Conservation (phyloP, 2,797 vertebrate genomes). For the Eupleurogrammus muticus region DNA sequence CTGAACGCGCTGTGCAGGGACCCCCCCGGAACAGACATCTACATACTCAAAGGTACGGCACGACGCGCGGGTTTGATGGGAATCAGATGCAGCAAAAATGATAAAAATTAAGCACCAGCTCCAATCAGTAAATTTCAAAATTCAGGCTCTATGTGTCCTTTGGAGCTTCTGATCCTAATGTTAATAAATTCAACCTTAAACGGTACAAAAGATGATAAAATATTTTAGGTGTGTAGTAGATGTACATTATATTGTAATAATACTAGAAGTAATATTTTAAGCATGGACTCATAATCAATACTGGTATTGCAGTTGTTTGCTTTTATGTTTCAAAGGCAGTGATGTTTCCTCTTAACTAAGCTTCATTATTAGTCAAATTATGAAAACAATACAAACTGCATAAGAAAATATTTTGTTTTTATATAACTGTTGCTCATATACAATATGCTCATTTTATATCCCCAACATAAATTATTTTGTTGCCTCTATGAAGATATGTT, state of each 20-base stretch:
- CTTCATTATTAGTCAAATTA: neutral
- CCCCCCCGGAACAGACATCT: slow-evolving; percentile 71
- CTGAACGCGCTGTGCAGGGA: slow-evolving; percentile 80
- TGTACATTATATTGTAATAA: neutral
- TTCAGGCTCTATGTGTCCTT: neutral
- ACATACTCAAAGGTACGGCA: slow-evolving; percentile 84
- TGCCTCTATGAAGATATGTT: too few relatives aligned
- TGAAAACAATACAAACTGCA: neutral
- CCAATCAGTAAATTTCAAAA: neutral
- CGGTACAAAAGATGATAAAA: neutral
- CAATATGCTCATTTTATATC: too few relatives aligned
- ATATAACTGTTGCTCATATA: neutral
- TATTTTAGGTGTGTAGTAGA: neutral
- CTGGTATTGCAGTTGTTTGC: neutral
- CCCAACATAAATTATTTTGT: too few relatives aligned
- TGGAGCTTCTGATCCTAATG: neutral
- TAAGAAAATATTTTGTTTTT: neutral
- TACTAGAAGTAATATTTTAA: neutral
- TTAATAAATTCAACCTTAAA: neutral
- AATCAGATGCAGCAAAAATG: neutral
- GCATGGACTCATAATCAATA: neutral
- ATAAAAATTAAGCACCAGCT: neutral
- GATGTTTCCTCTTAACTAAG: neutral
- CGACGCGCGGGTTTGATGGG: neutral
- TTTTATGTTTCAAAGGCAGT: neutral